These are phyloP conservation scores for Leucoma salicis DNA, from an alignment of 2,888 invertebrate genomes.

Conservation along the genomic window DNA sequence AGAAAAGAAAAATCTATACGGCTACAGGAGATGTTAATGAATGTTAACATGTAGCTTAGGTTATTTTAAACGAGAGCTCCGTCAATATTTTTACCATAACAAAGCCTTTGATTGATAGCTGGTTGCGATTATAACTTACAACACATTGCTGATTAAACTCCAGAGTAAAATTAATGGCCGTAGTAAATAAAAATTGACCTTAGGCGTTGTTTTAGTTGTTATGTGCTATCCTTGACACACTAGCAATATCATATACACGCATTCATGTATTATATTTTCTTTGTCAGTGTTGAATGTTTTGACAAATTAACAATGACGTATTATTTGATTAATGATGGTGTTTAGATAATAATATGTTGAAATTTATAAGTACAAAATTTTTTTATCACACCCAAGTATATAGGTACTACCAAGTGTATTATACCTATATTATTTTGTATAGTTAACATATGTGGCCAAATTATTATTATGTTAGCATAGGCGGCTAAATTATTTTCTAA, in stretches of 20 bases:
- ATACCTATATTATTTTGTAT: no score
- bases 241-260: not conserved
- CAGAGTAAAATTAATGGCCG: not conserved
- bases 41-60: no score
- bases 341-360: not conserved
- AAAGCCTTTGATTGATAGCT: not conserved
- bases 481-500: no score
- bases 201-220: not conserved
- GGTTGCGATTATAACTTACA: not conserved
- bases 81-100: no score
- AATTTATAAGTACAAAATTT: no score
- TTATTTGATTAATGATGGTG: conserved; percentile 1
- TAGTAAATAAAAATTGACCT: not conserved
- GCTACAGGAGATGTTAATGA: no score
- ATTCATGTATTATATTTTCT: not conserved
- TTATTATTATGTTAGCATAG: no score
- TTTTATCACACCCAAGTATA: no score
- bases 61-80: no score
- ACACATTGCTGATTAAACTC: not conserved
- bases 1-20: no score
- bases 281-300: not conserved
- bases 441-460: no score
- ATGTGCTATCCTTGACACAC: not conserved
- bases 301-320: conserved; percentile 5
- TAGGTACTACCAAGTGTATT: no score